These are phyloP conservation scores for Macrocentrus cingulum DNA, from an alignment of 1,140 invertebrate species.

Conservation along the genomic window DNA sequence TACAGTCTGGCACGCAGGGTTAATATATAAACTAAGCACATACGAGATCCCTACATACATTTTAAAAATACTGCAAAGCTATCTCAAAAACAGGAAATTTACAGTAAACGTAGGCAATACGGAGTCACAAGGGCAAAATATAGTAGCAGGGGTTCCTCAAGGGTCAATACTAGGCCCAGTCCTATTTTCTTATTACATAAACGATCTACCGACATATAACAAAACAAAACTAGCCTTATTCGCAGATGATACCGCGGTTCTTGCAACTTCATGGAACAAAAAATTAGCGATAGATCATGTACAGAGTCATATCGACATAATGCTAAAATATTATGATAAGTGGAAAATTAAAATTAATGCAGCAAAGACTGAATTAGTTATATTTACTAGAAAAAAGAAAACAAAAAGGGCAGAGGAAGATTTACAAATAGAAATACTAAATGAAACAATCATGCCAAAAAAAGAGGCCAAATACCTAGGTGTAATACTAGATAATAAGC, in stretches of 20 bases:
- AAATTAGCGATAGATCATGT: conserved; percentile 14
- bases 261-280: conserved; percentile 16
- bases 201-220: conserved; percentile 20
- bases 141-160: conserved; percentile 30
- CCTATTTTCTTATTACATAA: conserved; percentile 17
- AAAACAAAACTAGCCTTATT: conserved; percentile 22
- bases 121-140: conserved; percentile 15
- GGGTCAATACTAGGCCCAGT: conserved; percentile 17
- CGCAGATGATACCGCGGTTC: conserved; percentile 29
- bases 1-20: conserved; percentile 39
- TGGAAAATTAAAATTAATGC: conserved; percentile 37
- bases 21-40: conserved; percentile 38
- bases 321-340: conserved; percentile 20
- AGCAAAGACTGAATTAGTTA: conserved; percentile 29
- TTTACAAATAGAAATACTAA: not conserved
- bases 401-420: not conserved
- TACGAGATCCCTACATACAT: conserved; percentile 28
- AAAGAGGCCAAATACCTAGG: conserved; percentile 26
- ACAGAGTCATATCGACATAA: conserved; percentile 19
- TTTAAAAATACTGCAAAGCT: conserved; percentile 30
- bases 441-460: conserved; percentile 7
- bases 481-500: conserved; percentile 20
- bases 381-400: conserved; percentile 22
- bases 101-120: not conserved
- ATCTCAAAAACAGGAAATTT: conserved; percentile 23